phyloP scores from a whole-genome alignment of 2,888 invertebrate species.

The Anaspis maculata region DNA sequence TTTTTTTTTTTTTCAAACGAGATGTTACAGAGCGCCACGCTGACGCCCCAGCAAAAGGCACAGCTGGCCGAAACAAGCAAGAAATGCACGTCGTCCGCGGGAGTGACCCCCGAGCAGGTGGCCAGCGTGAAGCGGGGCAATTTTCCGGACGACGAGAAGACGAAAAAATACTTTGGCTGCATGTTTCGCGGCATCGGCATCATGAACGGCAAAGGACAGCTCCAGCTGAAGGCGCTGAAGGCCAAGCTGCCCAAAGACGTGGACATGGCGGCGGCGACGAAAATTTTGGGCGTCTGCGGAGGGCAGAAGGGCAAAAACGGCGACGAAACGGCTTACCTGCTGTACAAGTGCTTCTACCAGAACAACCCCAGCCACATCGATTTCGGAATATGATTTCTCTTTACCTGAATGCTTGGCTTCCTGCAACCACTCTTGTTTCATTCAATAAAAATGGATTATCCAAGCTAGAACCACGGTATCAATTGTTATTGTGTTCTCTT shows the following conservation, averaged over 20 bases:
- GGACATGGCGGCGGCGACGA: conserved; percentile 39
- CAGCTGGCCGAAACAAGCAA: conserved; percentile 11
- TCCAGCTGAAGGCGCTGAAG: conserved; percentile 34
- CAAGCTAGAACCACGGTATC: too few species aligned
- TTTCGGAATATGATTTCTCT: neutral
- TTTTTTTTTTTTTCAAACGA: too few species aligned
- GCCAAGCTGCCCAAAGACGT: conserved; percentile 40
- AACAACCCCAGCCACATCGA: conserved; percentile 4
- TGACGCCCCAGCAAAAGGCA: conserved; percentile 1
- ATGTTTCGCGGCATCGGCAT: conserved; percentile 44
- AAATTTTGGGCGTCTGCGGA: conserved; percentile 33
- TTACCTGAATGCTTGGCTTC: too few species aligned
- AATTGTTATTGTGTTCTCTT: too few species aligned
- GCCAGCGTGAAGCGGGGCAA: conserved; percentile 40
- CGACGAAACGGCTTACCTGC: conserved; percentile 12
- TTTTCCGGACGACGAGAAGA: conserved; percentile 40
- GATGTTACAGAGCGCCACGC: neutral
- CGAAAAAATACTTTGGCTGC: conserved; percentile 44
- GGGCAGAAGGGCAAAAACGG: conserved; percentile 8
- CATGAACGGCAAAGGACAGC: conserved; percentile 33
- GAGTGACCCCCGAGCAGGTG: conserved; percentile 27
- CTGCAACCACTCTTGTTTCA: too few species aligned
- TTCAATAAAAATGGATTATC: too few species aligned
- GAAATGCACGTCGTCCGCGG: conserved; percentile 27
- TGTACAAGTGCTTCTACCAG: conserved; percentile 16